Base-by-base conservation (phyloP, 2,888 invertebrate species). In the Stegophylla sp. region DNA sequence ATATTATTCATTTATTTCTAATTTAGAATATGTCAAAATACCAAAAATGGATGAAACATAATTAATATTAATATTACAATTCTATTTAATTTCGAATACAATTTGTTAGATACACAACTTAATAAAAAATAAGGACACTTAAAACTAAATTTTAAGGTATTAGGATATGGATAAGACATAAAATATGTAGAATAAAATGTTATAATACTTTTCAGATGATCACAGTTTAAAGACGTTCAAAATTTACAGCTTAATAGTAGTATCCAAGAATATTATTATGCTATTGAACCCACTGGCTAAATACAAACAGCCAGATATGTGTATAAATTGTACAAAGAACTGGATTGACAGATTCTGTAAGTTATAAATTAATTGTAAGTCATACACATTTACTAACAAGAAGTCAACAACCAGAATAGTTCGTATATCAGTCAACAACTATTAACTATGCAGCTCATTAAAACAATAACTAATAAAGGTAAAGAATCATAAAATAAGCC, bases 121-220 rank as follows among this genome's bases (percentile, higher is more conserved):
- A n/a, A n/a, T n/a, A n/a, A n/a, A n/a, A n/a, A n/a, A n/a, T n/a
- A n/a, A n/a, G n/a, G n/a, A n/a, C n/a, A n/a, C n/a, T 34, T 34
- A 34, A 71, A 23, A 41, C 56, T 41, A 10, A 41, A 23, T 41
- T 23, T 23, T 71, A 2, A 41, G n/a, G 26, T 67, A 9, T 53
- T n/a, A 71, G 51, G 51, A 43, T 43, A 26, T 26, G 41, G 66
- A 66, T 3, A 23, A 26, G 41, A 53, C 53, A 51, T 2, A 63
- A 1, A 43, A 53, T 12, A 53, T 64, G 13, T 41, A 48, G 48
- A 23, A 17, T 23, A 74, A 17, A 28, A 34, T 74, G 15, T 20
- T 23, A 69, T 34, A 76, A 66, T 76, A 76, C 66, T 76, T 76
- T 76, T 64, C 26, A 64, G 23, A 53, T 75, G 75, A 23, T 64